Evolutionary conservation across 2,888 invertebrate species (phyloP).

Genomic region (Cabera pusaria): DNA sequence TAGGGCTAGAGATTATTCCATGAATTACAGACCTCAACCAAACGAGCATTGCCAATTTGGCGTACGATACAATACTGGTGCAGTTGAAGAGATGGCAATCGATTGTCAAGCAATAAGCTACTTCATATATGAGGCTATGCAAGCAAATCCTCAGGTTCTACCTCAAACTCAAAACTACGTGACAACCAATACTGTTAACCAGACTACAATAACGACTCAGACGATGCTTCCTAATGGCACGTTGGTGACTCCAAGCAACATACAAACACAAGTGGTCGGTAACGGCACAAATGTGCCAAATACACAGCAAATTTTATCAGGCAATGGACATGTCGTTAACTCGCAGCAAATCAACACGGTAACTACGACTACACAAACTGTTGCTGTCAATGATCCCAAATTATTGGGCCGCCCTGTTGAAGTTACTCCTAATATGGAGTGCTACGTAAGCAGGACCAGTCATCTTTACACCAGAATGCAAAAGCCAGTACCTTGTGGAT

Average conservation of each 20-base stretch:
- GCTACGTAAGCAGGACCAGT: constrained; percentile 21
- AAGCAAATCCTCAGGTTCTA: not conserved
- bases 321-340: constrained; percentile 2
- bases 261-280: constrained; percentile 1
- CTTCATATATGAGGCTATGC: constrained; percentile 21
- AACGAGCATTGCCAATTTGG: constrained; percentile 32
- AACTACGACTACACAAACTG: constrained; percentile 5
- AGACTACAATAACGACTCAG: constrained; percentile 6
- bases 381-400: constrained; percentile 11
- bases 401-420: constrained; percentile 22
- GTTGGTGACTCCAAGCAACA: constrained; percentile 2
- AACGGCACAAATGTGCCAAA: not conserved
- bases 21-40: constrained; percentile 17
- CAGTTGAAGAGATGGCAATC: constrained; percentile 27
- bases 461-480: constrained; percentile 8
- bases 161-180: not conserved
- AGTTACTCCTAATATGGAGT: constrained; percentile 24
- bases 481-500: constrained; percentile 23
- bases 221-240: constrained; percentile 11
- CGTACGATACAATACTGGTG: constrained; percentile 21
- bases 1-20: constrained; percentile 10
- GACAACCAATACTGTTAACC: constrained; percentile 6
- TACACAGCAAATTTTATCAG: constrained; percentile 2
- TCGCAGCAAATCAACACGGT: constrained; percentile 9
- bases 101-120: constrained; percentile 30